These are phyloP conservation scores for Phenacoccus solenopsis DNA, from an alignment of 1,140 invertebrate species.

Conservation along the genomic window DNA sequence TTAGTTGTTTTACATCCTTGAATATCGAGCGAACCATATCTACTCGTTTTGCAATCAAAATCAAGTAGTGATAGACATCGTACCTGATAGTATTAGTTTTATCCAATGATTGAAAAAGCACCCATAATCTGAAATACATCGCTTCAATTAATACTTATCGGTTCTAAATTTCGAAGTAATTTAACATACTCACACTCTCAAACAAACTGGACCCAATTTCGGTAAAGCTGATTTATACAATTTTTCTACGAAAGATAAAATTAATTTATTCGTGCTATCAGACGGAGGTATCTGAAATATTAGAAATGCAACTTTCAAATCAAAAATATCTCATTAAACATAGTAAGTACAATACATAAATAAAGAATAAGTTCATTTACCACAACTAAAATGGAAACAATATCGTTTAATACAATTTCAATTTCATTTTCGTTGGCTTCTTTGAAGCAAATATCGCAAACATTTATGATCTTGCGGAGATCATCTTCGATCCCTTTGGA, in stretches of 20 bases:
- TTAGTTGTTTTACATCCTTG: slow-evolving; percentile 63
- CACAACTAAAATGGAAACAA: slow-evolving; percentile 85
- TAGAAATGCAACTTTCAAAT: slow-evolving; percentile 6
- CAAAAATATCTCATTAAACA: background rate
- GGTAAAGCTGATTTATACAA: slow-evolving; percentile 77
- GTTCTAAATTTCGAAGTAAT: background rate
- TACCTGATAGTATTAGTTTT: slow-evolving; percentile 71
- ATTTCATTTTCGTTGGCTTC: slow-evolving; percentile 66
- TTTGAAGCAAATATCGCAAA: slow-evolving; percentile 83
- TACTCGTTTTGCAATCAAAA: slow-evolving; percentile 74
- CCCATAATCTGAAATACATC: slow-evolving; percentile 50
- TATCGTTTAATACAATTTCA: slow-evolving; percentile 72
- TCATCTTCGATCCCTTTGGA: slow-evolving; percentile 84
- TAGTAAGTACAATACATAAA: background rate
- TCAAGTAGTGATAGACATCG: slow-evolving; percentile 81
- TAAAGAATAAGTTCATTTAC: slow-evolving; percentile 37
- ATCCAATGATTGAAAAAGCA: slow-evolving; percentile 81
- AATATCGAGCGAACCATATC: slow-evolving; percentile 73
- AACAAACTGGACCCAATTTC: slow-evolving; percentile 62
- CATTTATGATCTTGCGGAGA: slow-evolving; percentile 85
- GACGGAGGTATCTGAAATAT: slow-evolving; percentile 29
- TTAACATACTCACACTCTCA: slow-evolving; percentile 63
- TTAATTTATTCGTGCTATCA: slow-evolving; percentile 78
- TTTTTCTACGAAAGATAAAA: slow-evolving; percentile 85
- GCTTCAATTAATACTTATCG: background rate